phyloP scores from a whole-genome alignment of 2,888 invertebrate species.

The Leptura quadrifasciata region DNA sequence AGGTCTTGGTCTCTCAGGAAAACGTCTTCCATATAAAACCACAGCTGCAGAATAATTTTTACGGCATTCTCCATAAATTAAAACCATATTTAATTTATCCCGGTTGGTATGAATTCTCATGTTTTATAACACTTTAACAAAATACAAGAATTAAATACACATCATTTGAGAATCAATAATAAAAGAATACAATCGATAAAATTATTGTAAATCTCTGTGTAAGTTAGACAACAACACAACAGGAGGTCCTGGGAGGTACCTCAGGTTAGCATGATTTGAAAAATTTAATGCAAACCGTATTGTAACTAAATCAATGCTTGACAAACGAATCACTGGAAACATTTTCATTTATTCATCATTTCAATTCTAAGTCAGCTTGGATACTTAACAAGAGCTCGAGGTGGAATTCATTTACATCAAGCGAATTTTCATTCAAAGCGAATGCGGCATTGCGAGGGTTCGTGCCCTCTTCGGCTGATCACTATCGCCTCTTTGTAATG shows the following conservation, averaged over 20 bases:
- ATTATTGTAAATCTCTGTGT: no score
- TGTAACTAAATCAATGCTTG: conserved; percentile 11
- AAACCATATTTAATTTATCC: no score
- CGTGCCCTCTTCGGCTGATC: conserved; percentile 20
- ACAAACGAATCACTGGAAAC: conserved; percentile 18
- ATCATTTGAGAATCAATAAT: no score
- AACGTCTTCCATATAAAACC: no score
- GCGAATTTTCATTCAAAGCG: background rate
- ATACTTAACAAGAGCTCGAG: background rate
- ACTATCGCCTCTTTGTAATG: background rate
- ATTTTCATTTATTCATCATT: conserved; percentile 1
- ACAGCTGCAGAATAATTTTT: no score
- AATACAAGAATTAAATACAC: no score
- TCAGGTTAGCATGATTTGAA: conserved; percentile 12
- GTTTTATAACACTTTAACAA: no score
- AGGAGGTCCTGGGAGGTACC: background rate
- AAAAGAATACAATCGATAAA: no score
- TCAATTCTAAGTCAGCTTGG: conserved; percentile 9
- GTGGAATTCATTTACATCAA: conserved; percentile 9
- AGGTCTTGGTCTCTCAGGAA: no score
- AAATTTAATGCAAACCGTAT: conserved; percentile 23
- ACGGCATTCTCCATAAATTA: no score
- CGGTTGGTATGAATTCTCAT: no score
- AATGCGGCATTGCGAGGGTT: background rate
- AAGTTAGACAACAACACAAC: background rate